phyloP scores from a whole-genome alignment of 2,888 invertebrate genomes.

The Drosophila greeni region DNA sequence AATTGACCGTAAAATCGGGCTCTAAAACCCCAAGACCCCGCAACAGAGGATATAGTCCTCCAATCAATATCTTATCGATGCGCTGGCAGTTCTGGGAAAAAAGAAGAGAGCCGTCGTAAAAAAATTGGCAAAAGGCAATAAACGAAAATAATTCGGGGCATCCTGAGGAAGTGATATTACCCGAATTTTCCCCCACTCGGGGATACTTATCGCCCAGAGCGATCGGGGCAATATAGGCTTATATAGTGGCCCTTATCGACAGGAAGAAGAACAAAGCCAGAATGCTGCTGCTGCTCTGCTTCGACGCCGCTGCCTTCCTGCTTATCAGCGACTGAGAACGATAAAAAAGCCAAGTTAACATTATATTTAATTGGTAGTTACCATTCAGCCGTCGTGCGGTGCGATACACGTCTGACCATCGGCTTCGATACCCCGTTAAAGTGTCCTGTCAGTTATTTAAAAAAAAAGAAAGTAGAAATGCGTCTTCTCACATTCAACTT shows the following conservation, averaged over 20 bases:
- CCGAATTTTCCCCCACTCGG: not conserved
- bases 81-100: conserved; percentile 11
- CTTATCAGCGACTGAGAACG: conserved; percentile 66
- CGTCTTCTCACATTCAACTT: conserved; percentile 29
- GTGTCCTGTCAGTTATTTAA: conserved; percentile 18
- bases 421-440: conserved; percentile 7
- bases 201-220: not conserved
- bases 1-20: not conserved
- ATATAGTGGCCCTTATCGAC: conserved; percentile 16
- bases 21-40: not conserved
- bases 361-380: conserved; percentile 74
- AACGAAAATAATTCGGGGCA: conserved; percentile 4
- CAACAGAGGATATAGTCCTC: not conserved
- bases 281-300: conserved; percentile 9
- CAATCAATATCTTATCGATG: conserved; percentile 12
- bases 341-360: conserved; percentile 69
- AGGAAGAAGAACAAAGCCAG: conserved; percentile 30
- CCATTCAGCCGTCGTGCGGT: conserved; percentile 58
- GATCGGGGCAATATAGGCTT: conserved; percentile 13
- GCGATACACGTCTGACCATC: conserved; percentile 40
- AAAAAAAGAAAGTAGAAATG: conserved; percentile 39
- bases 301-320: conserved; percentile 19
- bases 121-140: not conserved
- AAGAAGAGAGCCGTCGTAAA: conserved; percentile 1
- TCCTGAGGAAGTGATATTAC: conserved; percentile 38